A percentile compares a stretch with the other conserved stretches of the same genome.
Conservation (phyloP, 1,140 invertebrate genomes). For the Leucophenga varia region DNA sequence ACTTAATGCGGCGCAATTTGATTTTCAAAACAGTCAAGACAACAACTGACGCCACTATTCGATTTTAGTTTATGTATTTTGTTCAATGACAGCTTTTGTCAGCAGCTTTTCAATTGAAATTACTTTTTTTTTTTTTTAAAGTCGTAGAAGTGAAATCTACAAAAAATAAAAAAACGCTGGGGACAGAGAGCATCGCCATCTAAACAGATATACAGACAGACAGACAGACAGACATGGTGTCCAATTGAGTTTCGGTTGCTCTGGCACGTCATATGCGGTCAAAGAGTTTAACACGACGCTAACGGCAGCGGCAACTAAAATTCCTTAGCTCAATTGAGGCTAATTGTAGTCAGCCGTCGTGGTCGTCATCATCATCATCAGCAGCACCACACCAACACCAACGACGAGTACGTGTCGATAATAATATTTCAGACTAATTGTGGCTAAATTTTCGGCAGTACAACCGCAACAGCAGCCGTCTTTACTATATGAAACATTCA, state of each 20-base stretch:
- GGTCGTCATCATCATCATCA: conserved; percentile 10
- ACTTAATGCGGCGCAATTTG: conserved; percentile 47
- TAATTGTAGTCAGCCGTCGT: conserved; percentile 30
- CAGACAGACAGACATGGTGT: no score
- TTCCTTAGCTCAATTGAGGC: conserved; percentile 50
- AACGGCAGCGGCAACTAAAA: no score
- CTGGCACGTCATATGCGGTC: conserved; percentile 34
- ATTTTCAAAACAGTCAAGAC: conserved; percentile 36
- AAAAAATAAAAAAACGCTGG: no score
- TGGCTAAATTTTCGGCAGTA: conserved; percentile 45
- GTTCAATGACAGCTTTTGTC: conserved; percentile 50
- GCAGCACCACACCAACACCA: no score
- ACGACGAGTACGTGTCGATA: conserved; percentile 48
- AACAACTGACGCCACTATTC: neutral
- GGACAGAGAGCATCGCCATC: no score
- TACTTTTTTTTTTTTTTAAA: no score
- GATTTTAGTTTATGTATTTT: no score
- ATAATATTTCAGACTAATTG: conserved; percentile 52
- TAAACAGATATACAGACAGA: no score
- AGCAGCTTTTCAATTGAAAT: conserved; percentile 48
- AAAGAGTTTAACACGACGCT: conserved; percentile 51
- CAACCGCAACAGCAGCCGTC: no score
- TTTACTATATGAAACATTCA: no score
- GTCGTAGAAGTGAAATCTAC: no score
- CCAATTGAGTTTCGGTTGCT: no score